Percentiles rank a stretch among this genome's conserved stretches.
Conservation (phyloP, 2,888 invertebrate genomes). For the Malachius bipustulatus region DNA sequence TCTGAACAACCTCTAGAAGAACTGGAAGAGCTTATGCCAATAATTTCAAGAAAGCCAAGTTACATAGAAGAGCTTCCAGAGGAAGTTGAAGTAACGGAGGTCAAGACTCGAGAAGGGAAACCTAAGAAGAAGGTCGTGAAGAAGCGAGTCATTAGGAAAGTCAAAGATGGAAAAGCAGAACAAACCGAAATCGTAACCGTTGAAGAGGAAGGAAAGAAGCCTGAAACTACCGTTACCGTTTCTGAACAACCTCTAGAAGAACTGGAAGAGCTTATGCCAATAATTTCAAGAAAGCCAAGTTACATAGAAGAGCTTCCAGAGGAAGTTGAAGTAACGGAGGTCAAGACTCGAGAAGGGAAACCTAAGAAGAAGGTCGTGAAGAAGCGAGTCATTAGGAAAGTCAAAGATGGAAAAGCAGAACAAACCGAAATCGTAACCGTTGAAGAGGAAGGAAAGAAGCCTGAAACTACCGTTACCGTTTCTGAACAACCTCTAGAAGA, state of each 20-base stretch:
- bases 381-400: conserved; percentile 35
- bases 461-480: conserved; percentile 31
- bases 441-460: conserved; percentile 34
- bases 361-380: conserved; percentile 32
- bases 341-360: conserved; percentile 15
- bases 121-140: conserved; percentile 18
- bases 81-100: conserved; percentile 23
- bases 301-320: conserved; percentile 23
- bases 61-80: conserved; percentile 27
- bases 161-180: conserved; percentile 34
- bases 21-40: conserved; percentile 24
- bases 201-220: conserved; percentile 23
- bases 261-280: conserved; percentile 28
- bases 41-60: conserved; percentile 1
- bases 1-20: conserved; percentile 26
- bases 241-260: conserved; percentile 20
- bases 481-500: conserved; percentile 12
- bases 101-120: conserved; percentile 23
- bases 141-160: conserved; percentile 34
- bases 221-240: conserved; percentile 20
- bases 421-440: conserved; percentile 38
- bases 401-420: conserved; percentile 34
- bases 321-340: conserved; percentile 18
- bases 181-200: conserved; percentile 32
- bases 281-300: conserved; percentile 9